Conservation (phyloP, 2,797 vertebrate species). For the Tympanoctomys barrerae region DNA sequence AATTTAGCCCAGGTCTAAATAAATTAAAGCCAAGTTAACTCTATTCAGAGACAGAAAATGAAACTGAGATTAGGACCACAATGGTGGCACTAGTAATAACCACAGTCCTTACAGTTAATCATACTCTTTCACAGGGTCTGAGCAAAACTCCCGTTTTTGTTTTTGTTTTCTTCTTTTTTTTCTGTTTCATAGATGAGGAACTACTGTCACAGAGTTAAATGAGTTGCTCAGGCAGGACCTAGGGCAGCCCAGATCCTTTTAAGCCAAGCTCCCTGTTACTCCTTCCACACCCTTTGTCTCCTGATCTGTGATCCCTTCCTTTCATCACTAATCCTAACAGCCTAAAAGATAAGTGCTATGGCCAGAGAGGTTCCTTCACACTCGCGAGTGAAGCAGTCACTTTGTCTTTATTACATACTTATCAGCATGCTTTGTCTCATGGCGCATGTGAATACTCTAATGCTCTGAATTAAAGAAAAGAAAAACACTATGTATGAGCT, state of each 20-base stretch:
- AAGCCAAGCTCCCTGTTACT: background rate
- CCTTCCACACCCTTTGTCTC: background rate
- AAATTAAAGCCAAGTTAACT: background rate
- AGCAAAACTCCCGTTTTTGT: accelerated
- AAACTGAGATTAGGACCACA: background rate
- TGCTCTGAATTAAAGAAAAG: background rate
- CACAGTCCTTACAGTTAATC: background rate
- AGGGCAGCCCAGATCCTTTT: background rate
- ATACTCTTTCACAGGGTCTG: background rate
- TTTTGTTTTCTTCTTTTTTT: background rate
- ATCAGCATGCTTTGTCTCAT: background rate
- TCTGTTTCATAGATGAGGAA: background rate
- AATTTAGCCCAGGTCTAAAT: background rate
- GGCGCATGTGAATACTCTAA: background rate
- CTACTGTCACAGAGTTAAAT: background rate
- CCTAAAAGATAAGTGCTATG: background rate
- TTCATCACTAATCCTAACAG: background rate
- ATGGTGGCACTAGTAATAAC: background rate
- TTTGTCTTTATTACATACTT: background rate
- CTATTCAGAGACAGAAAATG: background rate
- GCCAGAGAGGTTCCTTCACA: background rate
- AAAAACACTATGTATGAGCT: background rate
- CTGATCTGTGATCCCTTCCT: background rate
- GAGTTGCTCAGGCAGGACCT: background rate
- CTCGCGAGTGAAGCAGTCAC: background rate